Evolutionary conservation across 2,888 invertebrate species (phyloP).

Genomic region (Pammene aurita): DNA sequence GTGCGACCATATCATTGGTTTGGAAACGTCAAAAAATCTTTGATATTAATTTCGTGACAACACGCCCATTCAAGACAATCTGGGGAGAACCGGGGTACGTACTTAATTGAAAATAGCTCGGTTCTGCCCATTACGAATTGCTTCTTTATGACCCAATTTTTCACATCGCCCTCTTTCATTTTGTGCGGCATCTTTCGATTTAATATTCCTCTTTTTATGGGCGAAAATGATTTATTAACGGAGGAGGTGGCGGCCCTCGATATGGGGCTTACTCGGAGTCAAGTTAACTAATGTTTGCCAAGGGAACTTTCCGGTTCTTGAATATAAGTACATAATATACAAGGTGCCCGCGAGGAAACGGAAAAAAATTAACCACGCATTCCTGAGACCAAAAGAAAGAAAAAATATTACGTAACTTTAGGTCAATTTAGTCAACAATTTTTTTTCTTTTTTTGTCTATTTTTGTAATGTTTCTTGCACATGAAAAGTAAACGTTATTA

Average conservation of each 20-base stretch:
- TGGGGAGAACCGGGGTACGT: slow-evolving; percentile 18
- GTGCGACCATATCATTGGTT: too few species aligned
- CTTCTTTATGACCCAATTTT: slow-evolving; percentile 76
- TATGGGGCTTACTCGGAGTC: slow-evolving; percentile 62
- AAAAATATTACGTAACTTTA: too few species aligned
- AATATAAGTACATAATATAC: too few species aligned
- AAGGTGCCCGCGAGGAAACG: too few species aligned
- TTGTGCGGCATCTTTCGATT: slow-evolving; percentile 66
- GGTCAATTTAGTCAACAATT: too few species aligned
- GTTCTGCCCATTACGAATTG: slow-evolving; percentile 65
- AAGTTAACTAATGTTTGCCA: slow-evolving; percentile 19
- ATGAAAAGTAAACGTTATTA: too few species aligned
- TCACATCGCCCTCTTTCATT: slow-evolving; percentile 67
- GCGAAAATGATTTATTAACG: slow-evolving; percentile 71
- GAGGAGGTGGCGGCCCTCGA: slow-evolving; percentile 56
- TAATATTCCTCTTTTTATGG: slow-evolving; percentile 74
- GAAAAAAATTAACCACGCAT: too few species aligned
- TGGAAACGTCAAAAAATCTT: too few species aligned
- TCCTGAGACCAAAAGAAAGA: too few species aligned
- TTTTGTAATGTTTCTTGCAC: too few species aligned
- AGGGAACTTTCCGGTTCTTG: not conserved
- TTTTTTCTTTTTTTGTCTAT: too few species aligned
- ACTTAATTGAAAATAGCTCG: slow-evolving; percentile 68
- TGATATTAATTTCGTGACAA: slow-evolving; percentile 39
- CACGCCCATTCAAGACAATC: slow-evolving; percentile 27